Conservation (phyloP, 2,797 vertebrate species). For the Rousettus madagascariensis region DNA sequence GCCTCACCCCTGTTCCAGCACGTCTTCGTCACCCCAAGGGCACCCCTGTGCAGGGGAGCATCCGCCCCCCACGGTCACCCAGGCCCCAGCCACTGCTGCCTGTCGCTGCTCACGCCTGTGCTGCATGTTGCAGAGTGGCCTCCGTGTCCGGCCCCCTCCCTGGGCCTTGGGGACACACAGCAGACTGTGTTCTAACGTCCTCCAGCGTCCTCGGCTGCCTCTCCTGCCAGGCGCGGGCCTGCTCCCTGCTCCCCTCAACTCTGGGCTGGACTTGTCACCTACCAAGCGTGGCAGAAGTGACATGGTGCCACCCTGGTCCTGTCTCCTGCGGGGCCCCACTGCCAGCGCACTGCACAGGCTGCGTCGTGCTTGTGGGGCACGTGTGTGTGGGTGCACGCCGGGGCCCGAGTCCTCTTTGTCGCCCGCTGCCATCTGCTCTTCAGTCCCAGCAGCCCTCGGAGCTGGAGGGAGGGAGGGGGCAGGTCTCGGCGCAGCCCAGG, state of each 20-base stretch:
- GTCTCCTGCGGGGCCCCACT: rapidly evolving
- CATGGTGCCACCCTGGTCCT: rapidly evolving
- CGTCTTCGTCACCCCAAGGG: rapidly evolving
- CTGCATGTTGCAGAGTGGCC: rapidly evolving
- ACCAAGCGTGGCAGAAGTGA: rapidly evolving
- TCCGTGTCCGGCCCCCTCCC: neutral
- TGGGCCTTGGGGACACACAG: rapidly evolving
- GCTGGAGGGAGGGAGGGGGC: neutral
- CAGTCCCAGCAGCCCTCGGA: rapidly evolving
- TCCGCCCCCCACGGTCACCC: rapidly evolving
- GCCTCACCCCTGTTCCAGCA: rapidly evolving
- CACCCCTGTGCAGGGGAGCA: rapidly evolving
- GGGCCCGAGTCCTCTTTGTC: neutral
- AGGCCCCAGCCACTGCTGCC: rapidly evolving
- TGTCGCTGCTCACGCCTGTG: neutral
- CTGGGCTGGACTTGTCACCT: neutral
- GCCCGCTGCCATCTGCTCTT: neutral
- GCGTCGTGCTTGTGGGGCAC: neutral
- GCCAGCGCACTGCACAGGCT: neutral
- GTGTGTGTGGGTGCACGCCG: rapidly evolving
- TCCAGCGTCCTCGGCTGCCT: rapidly evolving
- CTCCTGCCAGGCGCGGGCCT: rapidly evolving
- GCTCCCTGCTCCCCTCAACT: neutral
- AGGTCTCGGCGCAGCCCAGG: neutral
- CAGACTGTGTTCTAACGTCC: rapidly evolving